A percentile compares a stretch with the other conserved stretches of the same genome.
Evolutionary conservation across 2,797 vertebrate species (phyloP).

Genomic region (Eutrigla gurnardus): DNA sequence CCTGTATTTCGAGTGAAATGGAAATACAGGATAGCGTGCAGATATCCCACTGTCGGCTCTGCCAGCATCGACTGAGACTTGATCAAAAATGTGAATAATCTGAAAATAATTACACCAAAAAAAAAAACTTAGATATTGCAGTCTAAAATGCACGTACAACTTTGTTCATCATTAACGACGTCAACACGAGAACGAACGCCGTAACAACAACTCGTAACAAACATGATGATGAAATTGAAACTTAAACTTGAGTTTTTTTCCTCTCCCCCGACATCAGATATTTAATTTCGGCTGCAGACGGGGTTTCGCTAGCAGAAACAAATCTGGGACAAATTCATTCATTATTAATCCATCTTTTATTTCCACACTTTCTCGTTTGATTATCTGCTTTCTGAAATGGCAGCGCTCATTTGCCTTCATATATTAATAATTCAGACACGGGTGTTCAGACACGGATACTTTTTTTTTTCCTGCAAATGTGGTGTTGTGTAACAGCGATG

Average conservation of each 20-base stretch:
- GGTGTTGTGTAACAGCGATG: conserved; percentile 48
- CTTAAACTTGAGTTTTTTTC: conserved; percentile 18
- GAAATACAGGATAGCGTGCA: conserved; percentile 21
- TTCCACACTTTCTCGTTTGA: conserved; percentile 77
- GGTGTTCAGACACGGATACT: conserved; percentile 66
- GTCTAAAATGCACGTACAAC: conserved; percentile 17
- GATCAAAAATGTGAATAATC: neutral
- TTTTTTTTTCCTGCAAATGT: conserved; percentile 34
- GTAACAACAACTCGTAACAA: conserved; percentile 40
- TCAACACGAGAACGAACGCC: conserved; percentile 45
- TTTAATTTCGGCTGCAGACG: conserved; percentile 55
- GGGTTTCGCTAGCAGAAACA: conserved; percentile 46
- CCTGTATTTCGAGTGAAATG: conserved; percentile 27
- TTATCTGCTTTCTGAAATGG: conserved; percentile 75
- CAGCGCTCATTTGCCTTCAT: conserved; percentile 68
- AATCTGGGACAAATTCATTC: conserved; percentile 78
- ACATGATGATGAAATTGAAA: conserved; percentile 57
- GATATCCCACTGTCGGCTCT: conserved; percentile 8
- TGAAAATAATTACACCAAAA: neutral
- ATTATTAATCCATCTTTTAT: conserved; percentile 82
- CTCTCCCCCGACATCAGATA: conserved; percentile 20
- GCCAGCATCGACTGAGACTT: conserved; percentile 6
- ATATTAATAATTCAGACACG: conserved; percentile 75
- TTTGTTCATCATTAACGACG: conserved; percentile 41
- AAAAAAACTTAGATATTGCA: conserved; percentile 11